Base-by-base conservation (phyloP, 37 sponge, comb jelly and placozoan genomes). In the Lycopodina hypogea region DNA sequence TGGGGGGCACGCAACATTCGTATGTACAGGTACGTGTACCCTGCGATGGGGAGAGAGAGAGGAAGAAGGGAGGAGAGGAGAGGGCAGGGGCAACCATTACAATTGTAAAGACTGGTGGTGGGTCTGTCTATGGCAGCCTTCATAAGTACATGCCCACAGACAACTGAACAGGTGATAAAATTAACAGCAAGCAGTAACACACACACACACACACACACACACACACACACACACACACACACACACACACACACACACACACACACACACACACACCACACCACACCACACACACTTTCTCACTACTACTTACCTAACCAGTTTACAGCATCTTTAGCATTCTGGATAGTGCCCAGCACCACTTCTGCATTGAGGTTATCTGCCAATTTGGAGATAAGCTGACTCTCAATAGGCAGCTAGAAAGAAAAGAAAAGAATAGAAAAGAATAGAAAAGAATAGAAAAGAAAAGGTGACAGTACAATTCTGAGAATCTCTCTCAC, bases 281-380 rank as follows among this genome's bases (percentile, higher is more conserved):
- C 4, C 48, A 12, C 9, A 9, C 8, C 48, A 45, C 9, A 9
- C 9, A 9, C 48, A 12, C 48, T 45, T 4, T 9, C 48, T 9
- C 4, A 9, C 8, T 45, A 45, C 8, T 45, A 38, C 90, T 29
- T 71, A 86, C 89, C 88, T 41, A 98, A 82, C 96, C 96, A 98
- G 75, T 84, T 86, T 32, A 91, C 94, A 56, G 97, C 99, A 75
- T 98, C 99, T 58, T 98, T 93, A 26, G 85, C 90, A 59, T 96
- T 96, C 74, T 91, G 87, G 30, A 98, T 84, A 57, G 89, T 98
- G 0, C 97, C 97, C 74, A 98, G 72, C 32, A 96, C 99, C 12
- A 98, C 83, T 61, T 98, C 99, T 42, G 99, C 99, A 88, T 98
- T 98, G 51, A 98, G 82, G 69, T 96, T 98, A 74, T 98, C 99